These are phyloP conservation scores for Myoxocephalus aenaeus DNA, from an alignment of 2,797 vertebrate species.

Conservation along the genomic window DNA sequence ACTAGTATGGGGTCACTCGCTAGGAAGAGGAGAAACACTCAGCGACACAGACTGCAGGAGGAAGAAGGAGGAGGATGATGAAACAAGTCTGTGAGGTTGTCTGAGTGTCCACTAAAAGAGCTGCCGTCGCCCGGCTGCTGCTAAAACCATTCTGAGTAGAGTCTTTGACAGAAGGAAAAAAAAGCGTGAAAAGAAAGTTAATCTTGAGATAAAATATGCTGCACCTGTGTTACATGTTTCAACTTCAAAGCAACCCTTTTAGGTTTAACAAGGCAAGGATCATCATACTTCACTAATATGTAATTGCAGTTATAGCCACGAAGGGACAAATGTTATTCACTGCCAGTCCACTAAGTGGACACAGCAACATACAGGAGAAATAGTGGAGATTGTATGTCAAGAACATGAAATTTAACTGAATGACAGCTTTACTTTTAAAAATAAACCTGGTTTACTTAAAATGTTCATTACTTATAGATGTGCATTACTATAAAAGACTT, in stretches of 20 bases:
- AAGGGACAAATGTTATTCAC: neutral
- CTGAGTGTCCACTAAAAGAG: slow-evolving; percentile 15
- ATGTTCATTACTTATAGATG: neutral
- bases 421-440: neutral
- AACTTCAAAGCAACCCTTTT: slow-evolving; percentile 1
- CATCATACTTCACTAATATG: neutral
- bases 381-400: neutral
- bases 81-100: slow-evolving; percentile 46
- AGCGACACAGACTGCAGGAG: slow-evolving; percentile 4
- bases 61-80: slow-evolving; percentile 30
- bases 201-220: neutral
- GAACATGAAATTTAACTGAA: neutral
- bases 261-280: neutral
- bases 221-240: neutral
- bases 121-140: slow-evolving; percentile 14
- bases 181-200: neutral
- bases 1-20: slow-evolving; percentile 19
- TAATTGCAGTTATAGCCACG: neutral
- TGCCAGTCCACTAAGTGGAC: neutral
- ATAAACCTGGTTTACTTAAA: neutral
- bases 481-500: no score
- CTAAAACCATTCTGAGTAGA: slow-evolving; percentile 11
- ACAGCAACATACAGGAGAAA: neutral
- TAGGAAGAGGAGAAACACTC: slow-evolving; percentile 18
- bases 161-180: slow-evolving; percentile 13